Conservation (phyloP, 1,140 invertebrate genomes). For the Theocolax elegans region DNA sequence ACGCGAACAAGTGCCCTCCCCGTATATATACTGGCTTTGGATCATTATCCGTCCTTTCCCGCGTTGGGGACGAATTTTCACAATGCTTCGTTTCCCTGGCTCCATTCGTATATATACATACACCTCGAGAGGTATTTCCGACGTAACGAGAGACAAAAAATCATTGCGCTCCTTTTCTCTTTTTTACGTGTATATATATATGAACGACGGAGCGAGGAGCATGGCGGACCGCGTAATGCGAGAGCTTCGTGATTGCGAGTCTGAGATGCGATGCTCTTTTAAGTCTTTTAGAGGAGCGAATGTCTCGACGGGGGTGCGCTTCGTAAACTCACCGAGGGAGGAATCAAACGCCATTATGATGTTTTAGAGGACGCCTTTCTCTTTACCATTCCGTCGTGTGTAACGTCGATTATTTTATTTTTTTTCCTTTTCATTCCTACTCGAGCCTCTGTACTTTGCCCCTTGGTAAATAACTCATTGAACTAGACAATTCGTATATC, state of each 20-base stretch:
- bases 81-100: constrained; percentile 28
- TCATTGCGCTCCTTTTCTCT: constrained; percentile 29
- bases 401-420: too few relatives aligned
- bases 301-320: background rate
- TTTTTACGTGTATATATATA: too few relatives aligned
- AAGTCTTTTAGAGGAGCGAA: constrained; percentile 9
- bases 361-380: too few relatives aligned
- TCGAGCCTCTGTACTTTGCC: too few relatives aligned
- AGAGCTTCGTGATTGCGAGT: background rate
- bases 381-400: too few relatives aligned
- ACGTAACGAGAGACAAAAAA: constrained; percentile 34
- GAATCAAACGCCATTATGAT: constrained; percentile 28
- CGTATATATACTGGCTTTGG: background rate
- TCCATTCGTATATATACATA: background rate
- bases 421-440: too few relatives aligned
- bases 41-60: constrained; percentile 27
- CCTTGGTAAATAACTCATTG: too few relatives aligned
- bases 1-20: constrained; percentile 7
- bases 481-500: too few relatives aligned
- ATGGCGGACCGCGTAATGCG: constrained; percentile 20
- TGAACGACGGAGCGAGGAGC: constrained; percentile 31
- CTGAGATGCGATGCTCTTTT: constrained; percentile 31
- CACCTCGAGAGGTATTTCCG: constrained; percentile 23
- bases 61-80: constrained; percentile 2
- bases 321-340: too few relatives aligned